These are phyloP conservation scores for Colistium nudipinnis DNA, from an alignment of 2,113 vertebrate species.

Conservation along the genomic window DNA sequence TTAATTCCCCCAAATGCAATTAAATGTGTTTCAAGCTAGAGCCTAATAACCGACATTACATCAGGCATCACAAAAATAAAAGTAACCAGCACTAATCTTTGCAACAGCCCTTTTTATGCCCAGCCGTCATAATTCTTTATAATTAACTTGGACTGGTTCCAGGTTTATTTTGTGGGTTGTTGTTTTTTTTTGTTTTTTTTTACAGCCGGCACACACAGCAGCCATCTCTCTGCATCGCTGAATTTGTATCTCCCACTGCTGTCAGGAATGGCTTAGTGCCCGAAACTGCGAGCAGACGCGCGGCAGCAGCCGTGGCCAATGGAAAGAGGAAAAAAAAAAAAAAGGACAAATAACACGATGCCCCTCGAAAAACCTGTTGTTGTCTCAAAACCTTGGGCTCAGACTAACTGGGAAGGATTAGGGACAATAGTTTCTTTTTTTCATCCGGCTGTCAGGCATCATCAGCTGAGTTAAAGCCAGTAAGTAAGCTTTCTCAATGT, in stretches of 20 bases:
- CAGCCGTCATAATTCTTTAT: conserved; percentile 67
- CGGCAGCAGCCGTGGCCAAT: conserved; percentile 1
- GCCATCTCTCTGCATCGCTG: conserved; percentile 53
- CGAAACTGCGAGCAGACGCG: conserved; percentile 24
- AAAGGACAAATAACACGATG: conserved; percentile 41
- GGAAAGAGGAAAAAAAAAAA: conserved; percentile 16
- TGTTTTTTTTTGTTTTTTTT: neutral
- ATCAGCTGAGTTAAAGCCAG: neutral
- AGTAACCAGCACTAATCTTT: conserved; percentile 49
- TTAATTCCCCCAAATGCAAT: conserved; percentile 66
- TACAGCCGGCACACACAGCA: conserved; percentile 37
- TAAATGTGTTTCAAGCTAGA: conserved; percentile 51
- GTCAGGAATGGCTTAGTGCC: conserved; percentile 58
- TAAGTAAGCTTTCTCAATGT: neutral
- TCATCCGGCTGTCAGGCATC: neutral
- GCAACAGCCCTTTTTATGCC: conserved; percentile 49
- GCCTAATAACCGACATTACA: conserved; percentile 75
- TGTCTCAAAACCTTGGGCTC: conserved; percentile 25
- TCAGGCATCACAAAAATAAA: conserved; percentile 55
- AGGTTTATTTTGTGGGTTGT: conserved; percentile 19
- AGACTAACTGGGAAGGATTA: conserved; percentile 32
- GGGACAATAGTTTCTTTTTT: conserved; percentile 15
- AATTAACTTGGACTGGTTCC: conserved; percentile 73
- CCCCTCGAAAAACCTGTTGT: conserved; percentile 42
- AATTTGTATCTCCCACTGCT: conserved; percentile 62